phyloP scores from a whole-genome alignment of 2,888 invertebrate species.

The Lithosia quadra region DNA sequence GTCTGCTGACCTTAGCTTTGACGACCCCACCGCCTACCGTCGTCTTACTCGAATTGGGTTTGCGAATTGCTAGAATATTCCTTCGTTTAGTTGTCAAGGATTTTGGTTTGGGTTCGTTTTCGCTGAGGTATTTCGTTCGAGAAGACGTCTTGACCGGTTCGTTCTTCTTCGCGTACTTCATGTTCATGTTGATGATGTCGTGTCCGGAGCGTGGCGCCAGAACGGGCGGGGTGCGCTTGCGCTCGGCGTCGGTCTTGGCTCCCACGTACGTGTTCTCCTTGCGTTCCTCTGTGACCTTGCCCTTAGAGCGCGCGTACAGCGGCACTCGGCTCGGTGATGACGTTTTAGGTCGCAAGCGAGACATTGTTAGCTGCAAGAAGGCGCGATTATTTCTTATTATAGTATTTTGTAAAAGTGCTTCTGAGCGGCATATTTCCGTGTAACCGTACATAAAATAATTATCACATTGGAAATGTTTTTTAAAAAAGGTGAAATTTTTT shows the following conservation, averaged over 20 bases:
- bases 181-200: constrained; percentile 68
- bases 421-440: constrained; percentile 1
- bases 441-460: background rate
- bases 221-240: constrained; percentile 59
- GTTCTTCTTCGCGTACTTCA: constrained; percentile 70
- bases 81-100: constrained; percentile 73
- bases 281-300: constrained; percentile 77
- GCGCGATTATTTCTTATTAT: background rate
- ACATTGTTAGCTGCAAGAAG: constrained; percentile 75
- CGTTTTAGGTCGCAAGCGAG: constrained; percentile 77
- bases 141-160: constrained; percentile 72
- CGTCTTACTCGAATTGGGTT: constrained; percentile 77
- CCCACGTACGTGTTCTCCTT: constrained; percentile 82
- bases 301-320: constrained; percentile 75
- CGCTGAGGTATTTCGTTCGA: constrained; percentile 69
- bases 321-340: constrained; percentile 73
- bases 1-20: constrained; percentile 67
- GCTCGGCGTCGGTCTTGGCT: constrained; percentile 71
- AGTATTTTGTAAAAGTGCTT: background rate
- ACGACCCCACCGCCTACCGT: constrained; percentile 65
- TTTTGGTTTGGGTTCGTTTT: constrained; percentile 77
- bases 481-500: background rate
- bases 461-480: no score
- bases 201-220: constrained; percentile 70
- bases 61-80: constrained; percentile 76